A percentile compares a stretch with the other conserved stretches of the same genome.
phyloP scores from a whole-genome alignment of 2,797 vertebrate genomes.

The Amblyraja radiata region DNA sequence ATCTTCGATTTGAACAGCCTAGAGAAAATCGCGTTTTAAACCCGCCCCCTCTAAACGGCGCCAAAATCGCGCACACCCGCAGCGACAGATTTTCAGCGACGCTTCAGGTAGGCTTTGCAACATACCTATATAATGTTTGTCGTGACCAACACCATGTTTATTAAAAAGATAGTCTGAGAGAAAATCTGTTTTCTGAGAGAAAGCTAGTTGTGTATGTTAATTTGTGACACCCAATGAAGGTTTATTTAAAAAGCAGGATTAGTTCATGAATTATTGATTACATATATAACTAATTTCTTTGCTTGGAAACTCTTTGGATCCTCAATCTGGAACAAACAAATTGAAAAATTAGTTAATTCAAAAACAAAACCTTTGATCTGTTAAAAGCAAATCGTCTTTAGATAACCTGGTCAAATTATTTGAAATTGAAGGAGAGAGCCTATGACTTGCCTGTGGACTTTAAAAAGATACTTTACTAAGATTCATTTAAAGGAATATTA shows the following conservation, averaged over 20 bases:
- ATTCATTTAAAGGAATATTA: not conserved
- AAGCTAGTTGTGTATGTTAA: not conserved
- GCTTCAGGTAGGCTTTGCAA: too few relatives aligned
- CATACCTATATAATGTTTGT: not conserved
- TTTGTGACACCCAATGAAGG: not conserved
- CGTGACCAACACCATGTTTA: not conserved
- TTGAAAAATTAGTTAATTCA: not conserved
- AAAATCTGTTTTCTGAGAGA: too few relatives aligned
- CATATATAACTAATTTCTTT: not conserved
- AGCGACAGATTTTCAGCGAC: too few relatives aligned
- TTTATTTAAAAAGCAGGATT: not conserved
- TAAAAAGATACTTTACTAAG: not conserved
- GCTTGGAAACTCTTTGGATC: not conserved
- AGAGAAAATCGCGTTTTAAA: too few relatives aligned
- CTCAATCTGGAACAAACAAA: not conserved
- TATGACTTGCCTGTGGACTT: not conserved
- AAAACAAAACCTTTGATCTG: not conserved
- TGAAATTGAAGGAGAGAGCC: not conserved
- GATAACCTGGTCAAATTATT: not conserved
- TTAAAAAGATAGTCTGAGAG: too few relatives aligned
- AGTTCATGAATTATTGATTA: not conserved
- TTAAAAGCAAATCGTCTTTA: not conserved
- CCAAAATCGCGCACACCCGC: too few relatives aligned
- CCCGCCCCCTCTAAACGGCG: too few relatives aligned
- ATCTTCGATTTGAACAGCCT: too few relatives aligned